Evolutionary conservation across 1,140 invertebrate species (phyloP).

Genomic region (Solenopsis fugax): DNA sequence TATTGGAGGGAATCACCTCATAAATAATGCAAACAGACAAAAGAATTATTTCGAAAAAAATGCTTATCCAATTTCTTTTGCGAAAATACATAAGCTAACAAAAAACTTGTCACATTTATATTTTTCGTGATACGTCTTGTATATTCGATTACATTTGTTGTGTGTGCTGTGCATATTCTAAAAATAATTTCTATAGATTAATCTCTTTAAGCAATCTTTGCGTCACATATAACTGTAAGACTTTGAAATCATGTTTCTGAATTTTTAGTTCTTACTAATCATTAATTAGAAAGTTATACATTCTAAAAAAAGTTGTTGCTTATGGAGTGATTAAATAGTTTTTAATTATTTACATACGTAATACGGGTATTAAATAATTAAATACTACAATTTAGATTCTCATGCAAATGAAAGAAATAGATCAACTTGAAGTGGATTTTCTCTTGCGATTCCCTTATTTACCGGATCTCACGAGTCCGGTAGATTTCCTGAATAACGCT

Average conservation of each 20-base stretch:
- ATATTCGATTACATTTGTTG: background rate
- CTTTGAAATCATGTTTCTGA: background rate
- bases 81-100: background rate
- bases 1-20: constrained; percentile 75
- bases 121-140: background rate
- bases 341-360: background rate
- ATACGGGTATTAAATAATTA: background rate
- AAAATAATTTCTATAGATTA: background rate
- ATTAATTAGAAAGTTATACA: background rate
- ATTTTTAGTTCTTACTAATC: background rate
- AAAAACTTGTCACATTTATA: background rate
- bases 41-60: background rate
- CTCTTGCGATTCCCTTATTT: constrained; percentile 92
- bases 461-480: constrained; percentile 90
- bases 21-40: background rate
- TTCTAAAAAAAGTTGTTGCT: background rate
- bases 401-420: constrained; percentile 90
- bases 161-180: background rate
- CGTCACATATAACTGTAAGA: background rate
- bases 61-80: background rate
- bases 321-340: background rate
- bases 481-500: constrained; percentile 94
- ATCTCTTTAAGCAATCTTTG: background rate
- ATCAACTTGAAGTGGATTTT: constrained; percentile 93
- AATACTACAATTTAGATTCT: constrained; percentile 88